A percentile compares a stretch with the other conserved stretches of the same genome.
phyloP scores from a whole-genome alignment of 2,113 vertebrate species.

The Phyllopteryx taeniolatus region DNA sequence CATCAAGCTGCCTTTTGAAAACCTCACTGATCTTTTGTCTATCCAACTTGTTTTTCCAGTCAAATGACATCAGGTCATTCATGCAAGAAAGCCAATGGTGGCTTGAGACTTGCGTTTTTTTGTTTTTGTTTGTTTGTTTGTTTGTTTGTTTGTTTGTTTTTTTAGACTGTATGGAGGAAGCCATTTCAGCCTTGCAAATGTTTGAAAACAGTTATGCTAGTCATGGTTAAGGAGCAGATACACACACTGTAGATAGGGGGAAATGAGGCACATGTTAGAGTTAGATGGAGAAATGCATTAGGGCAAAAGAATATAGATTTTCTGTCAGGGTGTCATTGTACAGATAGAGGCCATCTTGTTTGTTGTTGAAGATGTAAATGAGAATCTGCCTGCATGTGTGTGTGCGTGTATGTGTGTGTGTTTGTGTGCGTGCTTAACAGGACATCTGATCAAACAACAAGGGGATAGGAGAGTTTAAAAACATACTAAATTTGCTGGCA shows the following conservation, averaged over 20 bases:
- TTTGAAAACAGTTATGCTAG: conserved; percentile 32
- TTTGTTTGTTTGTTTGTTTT: not conserved
- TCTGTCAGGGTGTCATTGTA: conserved; percentile 65
- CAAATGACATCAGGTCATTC: not conserved
- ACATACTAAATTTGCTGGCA: conserved; percentile 45
- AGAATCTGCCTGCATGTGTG: conserved; percentile 31
- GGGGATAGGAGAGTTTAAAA: conserved; percentile 29
- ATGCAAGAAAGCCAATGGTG: not conserved
- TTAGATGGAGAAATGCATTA: conserved; percentile 64
- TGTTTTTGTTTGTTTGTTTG: not conserved
- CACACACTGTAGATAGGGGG: not conserved
- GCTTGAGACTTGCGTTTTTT: not conserved
- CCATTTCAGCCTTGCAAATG: conserved; percentile 31
- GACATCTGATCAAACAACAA: conserved; percentile 39
- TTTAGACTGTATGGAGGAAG: not conserved
- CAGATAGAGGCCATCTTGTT: conserved; percentile 53
- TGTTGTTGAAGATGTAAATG: conserved; percentile 67
- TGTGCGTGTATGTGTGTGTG: not conserved
- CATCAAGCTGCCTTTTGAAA: no score
- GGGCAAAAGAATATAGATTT: conserved; percentile 72
- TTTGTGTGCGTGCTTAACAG: conserved; percentile 24
- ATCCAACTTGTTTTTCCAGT: not conserved
- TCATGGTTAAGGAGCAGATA: not conserved
- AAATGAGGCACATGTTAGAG: conserved; percentile 17
- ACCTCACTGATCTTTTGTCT: not conserved